Conservation (phyloP, 2,888 invertebrate species). For the Dasysyrphus albostriatus region DNA sequence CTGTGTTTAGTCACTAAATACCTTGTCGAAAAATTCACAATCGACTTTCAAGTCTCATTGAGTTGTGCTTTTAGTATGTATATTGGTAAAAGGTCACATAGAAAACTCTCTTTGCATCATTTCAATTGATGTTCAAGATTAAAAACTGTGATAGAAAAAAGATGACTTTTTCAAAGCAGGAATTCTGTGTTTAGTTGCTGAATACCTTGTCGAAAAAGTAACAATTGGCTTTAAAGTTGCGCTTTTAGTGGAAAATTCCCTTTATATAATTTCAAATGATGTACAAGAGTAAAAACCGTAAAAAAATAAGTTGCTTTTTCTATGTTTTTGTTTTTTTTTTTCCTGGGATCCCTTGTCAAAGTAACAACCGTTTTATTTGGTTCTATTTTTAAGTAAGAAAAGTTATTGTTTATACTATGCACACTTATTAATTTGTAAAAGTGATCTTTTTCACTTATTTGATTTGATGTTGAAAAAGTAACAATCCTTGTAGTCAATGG, state of each 20-base stretch:
- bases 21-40: slow-evolving; percentile 6
- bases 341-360: not conserved
- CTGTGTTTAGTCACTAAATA: not conserved
- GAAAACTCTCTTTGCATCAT: not conserved
- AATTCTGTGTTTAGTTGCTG: not conserved
- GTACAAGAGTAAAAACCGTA: not conserved
- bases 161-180: slow-evolving; percentile 10
- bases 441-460: too few species aligned
- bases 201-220: not conserved
- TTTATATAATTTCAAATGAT: not conserved
- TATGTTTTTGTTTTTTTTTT: not conserved
- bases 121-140: not conserved
- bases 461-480: not conserved
- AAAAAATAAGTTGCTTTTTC: slow-evolving; percentile 11
- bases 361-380: too few species aligned
- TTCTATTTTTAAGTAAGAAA: too few species aligned
- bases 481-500: not conserved
- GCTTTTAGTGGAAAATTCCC: not conserved
- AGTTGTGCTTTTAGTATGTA: not conserved
- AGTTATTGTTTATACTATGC: too few species aligned
- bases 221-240: not conserved
- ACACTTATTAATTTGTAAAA: too few species aligned
- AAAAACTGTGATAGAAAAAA: slow-evolving; percentile 34
- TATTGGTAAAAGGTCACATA: not conserved
- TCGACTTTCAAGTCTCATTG: not conserved